phyloP scores from a whole-genome alignment of 2,113 vertebrate species.

The Caretta caretta region DNA sequence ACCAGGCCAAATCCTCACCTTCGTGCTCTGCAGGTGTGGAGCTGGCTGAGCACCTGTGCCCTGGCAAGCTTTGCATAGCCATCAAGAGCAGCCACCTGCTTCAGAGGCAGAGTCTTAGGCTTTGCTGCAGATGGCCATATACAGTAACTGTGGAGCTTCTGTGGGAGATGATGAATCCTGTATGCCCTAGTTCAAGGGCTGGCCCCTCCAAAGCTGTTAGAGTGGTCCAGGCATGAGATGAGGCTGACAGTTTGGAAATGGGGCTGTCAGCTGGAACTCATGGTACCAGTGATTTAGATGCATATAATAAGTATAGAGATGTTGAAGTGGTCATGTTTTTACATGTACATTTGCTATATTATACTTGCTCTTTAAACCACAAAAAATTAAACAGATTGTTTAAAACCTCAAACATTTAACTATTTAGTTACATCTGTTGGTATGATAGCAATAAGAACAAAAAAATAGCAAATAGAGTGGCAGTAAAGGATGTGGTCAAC shows the following conservation, averaged over 20 bases:
- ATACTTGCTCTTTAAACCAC: not conserved
- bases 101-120: rapidly evolving
- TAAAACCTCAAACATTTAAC: not conserved
- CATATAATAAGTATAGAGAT: not conserved
- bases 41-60: not conserved
- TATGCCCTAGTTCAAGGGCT: not conserved
- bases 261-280: not conserved
- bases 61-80: not conserved
- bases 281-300: not conserved
- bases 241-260: not conserved
- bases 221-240: rapidly evolving
- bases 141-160: not conserved
- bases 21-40: not conserved
- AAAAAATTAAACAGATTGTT: not conserved
- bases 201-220: not conserved
- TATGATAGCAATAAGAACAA: not conserved
- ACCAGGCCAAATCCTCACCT: not conserved
- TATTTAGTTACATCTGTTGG: not conserved
- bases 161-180: not conserved
- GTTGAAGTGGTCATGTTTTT: slow-evolving; percentile 9
- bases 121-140: not conserved
- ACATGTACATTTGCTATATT: slow-evolving; percentile 3
- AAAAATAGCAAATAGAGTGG: not conserved
- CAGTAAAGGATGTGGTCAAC: not conserved
- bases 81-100: not conserved